Percentiles rank a stretch among this genome's conserved stretches.
These are phyloP conservation scores for Siniperca knerii DNA, from an alignment of 2,113 vertebrate genomes.

Conservation along the genomic window DNA sequence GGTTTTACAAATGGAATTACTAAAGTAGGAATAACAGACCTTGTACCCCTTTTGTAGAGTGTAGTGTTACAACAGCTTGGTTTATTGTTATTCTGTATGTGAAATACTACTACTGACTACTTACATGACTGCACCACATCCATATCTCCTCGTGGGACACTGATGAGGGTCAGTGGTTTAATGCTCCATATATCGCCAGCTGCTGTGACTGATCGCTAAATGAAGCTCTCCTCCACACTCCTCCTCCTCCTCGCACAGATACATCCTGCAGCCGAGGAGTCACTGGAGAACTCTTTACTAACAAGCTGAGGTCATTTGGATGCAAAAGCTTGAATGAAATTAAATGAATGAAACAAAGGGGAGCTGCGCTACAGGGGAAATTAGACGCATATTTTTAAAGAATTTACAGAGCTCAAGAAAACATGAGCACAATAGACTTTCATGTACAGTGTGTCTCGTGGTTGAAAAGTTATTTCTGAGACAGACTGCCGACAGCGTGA, in stretches of 20 bases:
- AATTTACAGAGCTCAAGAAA: background rate
- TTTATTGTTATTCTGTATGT: background rate
- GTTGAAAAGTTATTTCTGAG: background rate
- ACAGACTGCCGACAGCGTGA: background rate
- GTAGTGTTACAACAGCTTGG: background rate
- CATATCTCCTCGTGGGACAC: background rate
- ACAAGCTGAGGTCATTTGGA: background rate
- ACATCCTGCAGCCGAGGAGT: background rate
- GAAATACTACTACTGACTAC: background rate
- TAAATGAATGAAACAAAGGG: background rate
- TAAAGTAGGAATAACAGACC: background rate
- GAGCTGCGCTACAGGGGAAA: background rate
- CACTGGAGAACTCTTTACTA: background rate
- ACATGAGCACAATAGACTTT: background rate
- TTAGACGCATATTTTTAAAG: background rate
- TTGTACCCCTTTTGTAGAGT: background rate
- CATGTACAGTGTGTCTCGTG: background rate
- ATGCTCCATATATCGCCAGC: background rate
- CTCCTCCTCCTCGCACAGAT: background rate
- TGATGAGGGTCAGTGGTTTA: background rate
- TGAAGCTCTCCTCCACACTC: background rate
- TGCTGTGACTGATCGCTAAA: conserved; percentile 1
- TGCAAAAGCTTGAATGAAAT: background rate
- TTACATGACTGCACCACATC: background rate
- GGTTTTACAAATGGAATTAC: background rate